Evolutionary conservation across 2,888 invertebrate species (phyloP).

Genomic region (Digitonthophagus gazella): DNA sequence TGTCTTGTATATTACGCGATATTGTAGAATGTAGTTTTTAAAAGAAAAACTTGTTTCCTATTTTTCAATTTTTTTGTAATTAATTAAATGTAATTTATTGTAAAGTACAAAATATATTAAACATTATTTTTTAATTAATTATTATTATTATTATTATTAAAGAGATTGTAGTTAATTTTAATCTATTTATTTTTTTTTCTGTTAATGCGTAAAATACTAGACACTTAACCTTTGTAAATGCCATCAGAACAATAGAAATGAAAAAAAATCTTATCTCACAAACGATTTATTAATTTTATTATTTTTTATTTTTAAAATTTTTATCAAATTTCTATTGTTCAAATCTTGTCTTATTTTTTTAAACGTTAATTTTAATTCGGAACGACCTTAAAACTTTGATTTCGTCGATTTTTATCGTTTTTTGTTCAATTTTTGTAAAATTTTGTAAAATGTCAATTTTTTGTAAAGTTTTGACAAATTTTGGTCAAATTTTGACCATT

Average conservation of each 20-base stretch:
- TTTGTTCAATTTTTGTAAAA: too few species aligned
- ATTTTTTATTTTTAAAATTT: slow-evolving; percentile 1
- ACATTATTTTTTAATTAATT: slow-evolving; percentile 12
- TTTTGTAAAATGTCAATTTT: too few species aligned
- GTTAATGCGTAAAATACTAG: slow-evolving; percentile 19
- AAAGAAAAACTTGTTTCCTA: slow-evolving; percentile 21
- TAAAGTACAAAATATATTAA: slow-evolving; percentile 23
- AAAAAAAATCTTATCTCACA: background rate
- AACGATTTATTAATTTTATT: slow-evolving; percentile 10
- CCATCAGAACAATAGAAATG: slow-evolving; percentile 14
- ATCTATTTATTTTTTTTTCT: slow-evolving; percentile 21
- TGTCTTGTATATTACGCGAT: slow-evolving; percentile 22
- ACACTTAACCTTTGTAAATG: slow-evolving; percentile 19
- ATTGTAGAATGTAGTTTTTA: slow-evolving; percentile 12
- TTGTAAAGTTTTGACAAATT: too few species aligned
- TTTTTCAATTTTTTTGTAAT: slow-evolving; percentile 15
- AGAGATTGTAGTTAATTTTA: slow-evolving; percentile 20
- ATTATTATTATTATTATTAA: slow-evolving; percentile 15
- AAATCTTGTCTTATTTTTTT: too few species aligned
- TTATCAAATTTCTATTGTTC: background rate
- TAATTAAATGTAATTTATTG: slow-evolving; percentile 23
- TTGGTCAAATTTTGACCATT: too few species aligned
- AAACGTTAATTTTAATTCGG: too few species aligned
- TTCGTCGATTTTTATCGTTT: too few species aligned
- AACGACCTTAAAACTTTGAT: too few species aligned